phyloP scores from a whole-genome alignment of 2,113 vertebrate genomes.

The Xerus inauris region DNA sequence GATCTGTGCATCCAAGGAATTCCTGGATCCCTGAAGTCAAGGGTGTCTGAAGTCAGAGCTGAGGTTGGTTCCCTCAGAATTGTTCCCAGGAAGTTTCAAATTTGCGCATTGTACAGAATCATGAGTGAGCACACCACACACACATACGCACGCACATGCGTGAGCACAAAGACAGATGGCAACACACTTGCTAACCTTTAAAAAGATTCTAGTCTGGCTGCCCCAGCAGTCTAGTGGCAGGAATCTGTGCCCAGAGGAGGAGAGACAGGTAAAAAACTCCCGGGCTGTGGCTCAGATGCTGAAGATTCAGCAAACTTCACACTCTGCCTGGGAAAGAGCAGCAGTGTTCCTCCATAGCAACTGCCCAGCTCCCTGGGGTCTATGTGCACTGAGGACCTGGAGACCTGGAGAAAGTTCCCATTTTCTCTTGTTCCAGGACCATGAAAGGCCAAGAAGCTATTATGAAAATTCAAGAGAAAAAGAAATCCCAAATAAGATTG shows the following conservation, averaged over 20 bases:
- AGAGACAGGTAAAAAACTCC: conserved; percentile 75
- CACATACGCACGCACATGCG: not conserved
- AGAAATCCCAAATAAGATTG: not conserved
- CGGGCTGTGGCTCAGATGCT: not conserved
- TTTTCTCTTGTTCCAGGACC: not conserved
- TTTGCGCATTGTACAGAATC: conserved; percentile 76
- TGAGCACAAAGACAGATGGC: conserved; percentile 77
- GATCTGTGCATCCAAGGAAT: not conserved
- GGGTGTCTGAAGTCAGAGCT: not conserved
- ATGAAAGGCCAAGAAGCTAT: not conserved
- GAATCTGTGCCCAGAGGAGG: conserved; percentile 68
- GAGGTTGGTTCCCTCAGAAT: conserved; percentile 65
- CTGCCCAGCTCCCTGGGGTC: not conserved
- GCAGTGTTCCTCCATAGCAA: not conserved
- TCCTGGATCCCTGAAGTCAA: not conserved
- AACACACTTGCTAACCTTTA: conserved; percentile 80
- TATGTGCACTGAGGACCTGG: not conserved
- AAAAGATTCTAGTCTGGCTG: conserved; percentile 78
- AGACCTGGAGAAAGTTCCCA: not conserved
- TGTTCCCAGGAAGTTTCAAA: conserved; percentile 74
- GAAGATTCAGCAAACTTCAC: conserved; percentile 59
- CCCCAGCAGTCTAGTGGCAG: conserved; percentile 76
- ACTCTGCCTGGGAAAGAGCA: not conserved
- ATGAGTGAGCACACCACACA: not conserved
- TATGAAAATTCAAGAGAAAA: not conserved